These are phyloP conservation scores for Neoarius graeffei DNA, from an alignment of 2,113 vertebrate species.

Conservation along the genomic window DNA sequence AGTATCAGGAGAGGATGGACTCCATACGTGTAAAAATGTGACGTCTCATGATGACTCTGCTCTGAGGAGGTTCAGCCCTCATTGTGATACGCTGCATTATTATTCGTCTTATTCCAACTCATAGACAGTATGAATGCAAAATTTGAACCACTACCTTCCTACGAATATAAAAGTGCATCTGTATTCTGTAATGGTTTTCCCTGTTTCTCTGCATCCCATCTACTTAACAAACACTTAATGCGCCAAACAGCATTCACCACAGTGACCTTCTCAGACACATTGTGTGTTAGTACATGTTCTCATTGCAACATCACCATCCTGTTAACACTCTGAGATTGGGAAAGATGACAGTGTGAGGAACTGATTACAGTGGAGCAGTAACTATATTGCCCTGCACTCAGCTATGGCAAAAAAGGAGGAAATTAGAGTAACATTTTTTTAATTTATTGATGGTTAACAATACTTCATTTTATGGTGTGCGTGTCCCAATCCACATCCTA, in stretches of 20 bases:
- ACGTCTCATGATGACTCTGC: too few species aligned
- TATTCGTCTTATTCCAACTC: too few species aligned
- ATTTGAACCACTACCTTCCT: too few species aligned
- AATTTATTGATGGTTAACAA: neutral
- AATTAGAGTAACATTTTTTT: neutral
- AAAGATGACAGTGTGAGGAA: neutral
- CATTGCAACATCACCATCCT: conserved; percentile 47
- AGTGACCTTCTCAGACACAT: conserved; percentile 4
- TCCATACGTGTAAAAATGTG: too few species aligned
- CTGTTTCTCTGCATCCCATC: neutral
- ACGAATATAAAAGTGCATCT: too few species aligned
- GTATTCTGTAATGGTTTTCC: too few species aligned
- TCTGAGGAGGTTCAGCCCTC: too few species aligned
- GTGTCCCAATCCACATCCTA: too few species aligned
- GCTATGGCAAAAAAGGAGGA: neutral
- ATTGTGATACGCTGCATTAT: too few species aligned
- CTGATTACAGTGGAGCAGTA: neutral
- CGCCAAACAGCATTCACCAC: conserved; percentile 41
- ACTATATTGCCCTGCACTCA: neutral
- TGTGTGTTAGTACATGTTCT: conserved; percentile 31
- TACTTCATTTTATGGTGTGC: neutral
- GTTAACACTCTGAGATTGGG: conserved; percentile 31
- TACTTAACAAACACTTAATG: conserved; percentile 41
- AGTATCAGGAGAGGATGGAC: too few species aligned
- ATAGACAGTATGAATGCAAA: too few species aligned